Base-by-base conservation (phyloP, 2,797 vertebrate genomes). In the Botia kubotai region DNA sequence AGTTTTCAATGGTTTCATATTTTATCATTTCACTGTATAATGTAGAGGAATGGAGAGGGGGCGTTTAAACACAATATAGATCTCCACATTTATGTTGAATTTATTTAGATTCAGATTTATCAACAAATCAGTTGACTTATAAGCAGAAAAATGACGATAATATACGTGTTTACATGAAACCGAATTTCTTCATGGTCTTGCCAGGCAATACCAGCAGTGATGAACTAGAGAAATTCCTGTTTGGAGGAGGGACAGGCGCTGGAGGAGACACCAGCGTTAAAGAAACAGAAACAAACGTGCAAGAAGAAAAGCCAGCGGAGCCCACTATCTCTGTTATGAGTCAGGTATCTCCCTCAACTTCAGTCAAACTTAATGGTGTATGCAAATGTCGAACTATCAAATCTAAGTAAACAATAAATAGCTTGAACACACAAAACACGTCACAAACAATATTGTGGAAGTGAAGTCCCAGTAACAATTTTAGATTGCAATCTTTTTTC, bases 151-250 rank as follows among this genome's bases (percentile, higher is more conserved):
- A 53, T 53, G 14, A 53, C 4, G 5, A n/a, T 4, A 53, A 5
- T 53, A 7, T 53, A 53, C 12, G 4, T 53, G 17, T 5, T 53
- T 53, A 53, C 52, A 17, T 53, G 2, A 53, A 17, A 7, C 14
- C 1, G 2, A 5, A 0, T 16, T 12, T 17, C 63, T 79, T 60
- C 14, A 52, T 39, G 12, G 6, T 87, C 12, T 43, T 36, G 63
- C 16, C 19, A 90, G 89, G 83, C 65, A 90, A 90, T 65, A 23
- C 48, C 57, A 90, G 89, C 79, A 76, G 0, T 50, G 84, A 87
- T 2, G 87, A 85, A 0, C 67, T 88, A 19, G 85, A 85, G 6
- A 60, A 2, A 17, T 81, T 86, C 57, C 4, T 90, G 2, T 55
- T 2, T 2, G 80, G 1, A 57, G 74, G 4, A 13, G 84, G 43